Evolutionary conservation across 2,797 vertebrate genomes (phyloP), one percentile per base, ranked within the genome.

Genomic region (Oreonectes daqikongensis): DNA sequence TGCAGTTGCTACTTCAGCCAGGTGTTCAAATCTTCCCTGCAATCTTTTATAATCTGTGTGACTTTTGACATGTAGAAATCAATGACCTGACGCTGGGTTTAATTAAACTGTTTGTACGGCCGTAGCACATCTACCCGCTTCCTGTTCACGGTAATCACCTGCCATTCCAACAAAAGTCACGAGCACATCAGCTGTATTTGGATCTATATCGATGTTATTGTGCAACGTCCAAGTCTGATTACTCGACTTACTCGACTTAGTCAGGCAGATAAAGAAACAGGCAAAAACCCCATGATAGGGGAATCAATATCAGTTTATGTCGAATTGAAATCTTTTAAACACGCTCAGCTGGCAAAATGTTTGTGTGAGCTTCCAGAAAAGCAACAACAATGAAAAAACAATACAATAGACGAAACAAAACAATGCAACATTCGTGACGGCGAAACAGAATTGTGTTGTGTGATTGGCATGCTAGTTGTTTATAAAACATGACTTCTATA

Each of bases 1-100:
- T 17, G 24, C 7, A 55, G 3, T 30, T 50, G 65, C 26, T 44
- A 44, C 30, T 20, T 63, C 50, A 28, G 15, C 4, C 35, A 15
- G n/a, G n/a, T 48, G 40, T 67, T 76, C 18, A 68, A 38, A 38
- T 20, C 64, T 40, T 44, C 11, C 20, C 38, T 35, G 38, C 32
- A 67, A 75, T 67, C 64, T 68, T 67, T 75, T 75, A 55, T 75
- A 59, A 75, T 75, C 73, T 68, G 8, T 68, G 53, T 70, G 75
- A 70, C 75, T 50, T 69, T 42, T 70, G 75, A 77, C 66, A 64
- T 18, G 32, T 70, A 24, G 18, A 77, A 77, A 70, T 77, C 67
- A 63, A 77, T 77, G 67, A 77, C 55, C 75, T 63, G 44, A 52
- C 44, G 18, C 75, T 4, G 42, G 55, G 44, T 76, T 76, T 76